Conservation (phyloP, 2,888 invertebrate genomes). For the Escarpia spicata region DNA sequence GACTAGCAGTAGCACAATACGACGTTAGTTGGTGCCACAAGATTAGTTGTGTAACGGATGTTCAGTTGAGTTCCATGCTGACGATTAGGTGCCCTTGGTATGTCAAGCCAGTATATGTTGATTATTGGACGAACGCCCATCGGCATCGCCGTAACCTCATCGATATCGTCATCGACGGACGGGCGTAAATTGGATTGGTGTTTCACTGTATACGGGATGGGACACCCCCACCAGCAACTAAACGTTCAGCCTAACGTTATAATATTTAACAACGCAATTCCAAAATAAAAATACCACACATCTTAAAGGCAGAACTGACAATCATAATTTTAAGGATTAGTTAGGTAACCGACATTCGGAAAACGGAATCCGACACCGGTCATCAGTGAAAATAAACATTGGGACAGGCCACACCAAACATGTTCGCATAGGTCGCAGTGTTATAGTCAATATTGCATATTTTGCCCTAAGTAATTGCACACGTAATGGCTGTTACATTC, state of each 20-base stretch:
- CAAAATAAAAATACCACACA: not conserved
- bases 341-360: not conserved
- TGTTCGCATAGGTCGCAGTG: not conserved
- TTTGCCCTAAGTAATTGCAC: not conserved
- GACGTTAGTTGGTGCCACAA: too few relatives aligned
- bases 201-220: too few relatives aligned
- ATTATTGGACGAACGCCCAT: not conserved
- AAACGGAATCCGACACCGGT: not conserved
- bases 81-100: not conserved
- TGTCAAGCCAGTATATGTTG: constrained; percentile 19
- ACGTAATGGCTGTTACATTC: not conserved
- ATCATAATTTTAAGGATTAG: not conserved
- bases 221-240: not conserved
- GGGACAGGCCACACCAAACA: not conserved
- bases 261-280: not conserved
- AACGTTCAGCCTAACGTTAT: not conserved
- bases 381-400: not conserved
- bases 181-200: not conserved
- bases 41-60: not conserved
- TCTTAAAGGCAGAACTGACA: not conserved
- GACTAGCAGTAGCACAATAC: too few relatives aligned
- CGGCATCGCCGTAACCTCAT: not conserved
- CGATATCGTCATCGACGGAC: not conserved
- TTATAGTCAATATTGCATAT: constrained; percentile 17
- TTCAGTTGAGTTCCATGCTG: not conserved